These are phyloP conservation scores for Graptemys geographica DNA, from an alignment of 2,797 vertebrate species.

Conservation along the genomic window DNA sequence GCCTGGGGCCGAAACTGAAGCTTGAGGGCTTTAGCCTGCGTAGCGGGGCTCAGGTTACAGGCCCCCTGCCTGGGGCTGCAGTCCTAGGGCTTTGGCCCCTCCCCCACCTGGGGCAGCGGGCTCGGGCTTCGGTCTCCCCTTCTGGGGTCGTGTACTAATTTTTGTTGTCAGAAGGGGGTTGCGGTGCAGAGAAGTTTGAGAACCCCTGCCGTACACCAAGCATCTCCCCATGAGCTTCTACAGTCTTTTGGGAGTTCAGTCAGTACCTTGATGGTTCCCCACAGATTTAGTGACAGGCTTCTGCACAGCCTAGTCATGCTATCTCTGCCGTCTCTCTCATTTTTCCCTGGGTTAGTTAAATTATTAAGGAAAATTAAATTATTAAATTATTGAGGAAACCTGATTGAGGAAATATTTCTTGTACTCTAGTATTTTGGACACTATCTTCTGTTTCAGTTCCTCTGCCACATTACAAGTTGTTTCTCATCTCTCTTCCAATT, in stretches of 20 bases:
- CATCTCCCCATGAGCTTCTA: neutral
- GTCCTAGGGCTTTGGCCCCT: no score
- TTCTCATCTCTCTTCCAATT: rapidly evolving
- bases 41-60: no score
- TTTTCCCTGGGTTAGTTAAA: neutral
- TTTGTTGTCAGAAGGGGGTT: no score
- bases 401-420: neutral
- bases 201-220: neutral
- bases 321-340: rapidly evolving
- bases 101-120: no score
- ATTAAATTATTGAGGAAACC: neutral
- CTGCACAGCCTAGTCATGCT: neutral
- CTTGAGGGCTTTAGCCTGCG: no score
- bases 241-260: neutral
- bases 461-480: neutral
- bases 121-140: no score
- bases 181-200: no score
- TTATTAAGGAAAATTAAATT: no score
- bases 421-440: neutral
- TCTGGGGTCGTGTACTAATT: no score
- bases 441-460: neutral
- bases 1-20: no score
- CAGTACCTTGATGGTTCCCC: neutral
- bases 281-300: neutral
- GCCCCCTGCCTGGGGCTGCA: no score